Base-by-base conservation (phyloP, 2,888 invertebrate species). In the Cheilosia grossa region DNA sequence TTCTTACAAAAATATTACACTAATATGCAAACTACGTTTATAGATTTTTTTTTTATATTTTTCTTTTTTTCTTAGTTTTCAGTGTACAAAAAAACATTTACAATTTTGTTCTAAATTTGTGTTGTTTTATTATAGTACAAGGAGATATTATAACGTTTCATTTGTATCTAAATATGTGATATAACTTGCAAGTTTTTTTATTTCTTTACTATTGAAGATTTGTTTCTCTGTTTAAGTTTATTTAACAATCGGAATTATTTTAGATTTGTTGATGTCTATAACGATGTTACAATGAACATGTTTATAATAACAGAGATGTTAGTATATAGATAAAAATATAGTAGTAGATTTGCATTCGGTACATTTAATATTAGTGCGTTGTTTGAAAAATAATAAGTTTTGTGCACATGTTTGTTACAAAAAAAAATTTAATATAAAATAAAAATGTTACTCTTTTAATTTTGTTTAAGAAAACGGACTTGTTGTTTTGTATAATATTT, bases 31-130 rank as follows among this genome's bases (percentile, higher is more conserved):
- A 83, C 70, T 74, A 83, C 70, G 70, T 74, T 80, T 80, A 69
- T 58, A 61, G 58, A 81, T 78, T 33, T 77, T 44, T n/a, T 10
- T 9, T 54, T 40, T 63, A 1, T 21, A 21, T 19, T 49, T 19
- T n/a, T n/a, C n/a, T n/a, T n/a, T n/a, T n/a, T 27, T 54, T 66
- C 13, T 79, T 61, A 73, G 61, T 67, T 74, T 75, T 73, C 67
- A 73, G 77, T 86, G 79, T 83, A 87, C 77, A 80, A 83, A 81
- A 44, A 80, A 73, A 81, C 72, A 74, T 75, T 82, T 75, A 75
- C 64, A 66, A 66, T 70, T 49, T 67, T 42, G 59, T 63, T 74
- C 49, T 49, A 73, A 42, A 54, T 30, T 9, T 70, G 15, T 53
- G 6, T 47, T 9, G n/a, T 66, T 61, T 53, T 61, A 56, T 69